Percentiles rank a stretch among this genome's conserved stretches.
phyloP scores from a whole-genome alignment of 2,113 vertebrate genomes.

The Pipa parva region DNA sequence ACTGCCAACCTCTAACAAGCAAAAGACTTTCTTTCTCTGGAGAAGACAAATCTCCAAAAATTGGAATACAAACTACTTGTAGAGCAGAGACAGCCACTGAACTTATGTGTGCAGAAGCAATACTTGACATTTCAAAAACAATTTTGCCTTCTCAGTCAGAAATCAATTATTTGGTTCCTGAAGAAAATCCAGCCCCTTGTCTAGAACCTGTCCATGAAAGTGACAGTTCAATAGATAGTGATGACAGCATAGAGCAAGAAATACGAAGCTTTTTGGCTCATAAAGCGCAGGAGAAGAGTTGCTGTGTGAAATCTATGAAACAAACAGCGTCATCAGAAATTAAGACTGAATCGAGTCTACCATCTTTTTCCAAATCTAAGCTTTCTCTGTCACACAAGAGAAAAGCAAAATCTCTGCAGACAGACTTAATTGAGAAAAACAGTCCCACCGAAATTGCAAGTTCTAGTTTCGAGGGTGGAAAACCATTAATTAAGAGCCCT shows the following conservation, averaged over 20 bases:
- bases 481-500: not conserved
- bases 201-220: constrained; percentile 54
- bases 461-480: not conserved
- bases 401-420: constrained; percentile 47
- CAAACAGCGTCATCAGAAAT: constrained; percentile 38
- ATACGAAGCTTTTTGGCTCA: constrained; percentile 85
- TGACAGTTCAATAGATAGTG: constrained; percentile 82
- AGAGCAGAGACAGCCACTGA: constrained; percentile 81
- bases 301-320: not conserved
- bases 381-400: constrained; percentile 60
- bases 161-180: constrained; percentile 36
- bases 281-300: constrained; percentile 74
- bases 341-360: not conserved
- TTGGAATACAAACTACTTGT: constrained; percentile 38
- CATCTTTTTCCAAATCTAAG: constrained; percentile 48
- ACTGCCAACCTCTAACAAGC: not conserved
- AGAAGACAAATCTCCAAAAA: constrained; percentile 22
- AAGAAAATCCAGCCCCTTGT: constrained; percentile 42
- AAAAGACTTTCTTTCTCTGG: constrained; percentile 45
- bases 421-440: constrained; percentile 14
- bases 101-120: constrained; percentile 92
- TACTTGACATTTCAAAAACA: constrained; percentile 92
- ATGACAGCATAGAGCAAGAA: constrained; percentile 92
- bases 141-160: constrained; percentile 73
- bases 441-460: not conserved